phyloP scores from a whole-genome alignment of 2,113 vertebrate genomes.

The Pachycephala philippinensis region DNA sequence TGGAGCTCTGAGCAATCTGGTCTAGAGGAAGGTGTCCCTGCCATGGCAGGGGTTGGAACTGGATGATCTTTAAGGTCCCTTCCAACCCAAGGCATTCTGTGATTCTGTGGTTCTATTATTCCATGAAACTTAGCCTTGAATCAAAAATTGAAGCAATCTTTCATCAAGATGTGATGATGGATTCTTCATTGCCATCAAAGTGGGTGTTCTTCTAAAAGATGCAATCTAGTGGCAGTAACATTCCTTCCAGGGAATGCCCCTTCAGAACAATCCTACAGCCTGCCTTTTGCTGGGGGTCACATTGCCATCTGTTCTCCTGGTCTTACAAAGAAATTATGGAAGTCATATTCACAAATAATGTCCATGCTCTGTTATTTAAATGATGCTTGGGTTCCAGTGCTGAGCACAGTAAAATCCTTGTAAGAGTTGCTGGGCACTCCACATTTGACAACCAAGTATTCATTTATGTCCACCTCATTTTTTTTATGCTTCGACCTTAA shows the following conservation, averaged over 20 bases:
- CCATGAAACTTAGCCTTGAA: not conserved
- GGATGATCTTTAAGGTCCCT: not conserved
- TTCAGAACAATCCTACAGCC: not conserved
- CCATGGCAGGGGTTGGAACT: not conserved
- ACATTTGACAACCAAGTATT: not conserved
- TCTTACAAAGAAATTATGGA: not conserved
- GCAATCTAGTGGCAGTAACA: not conserved
- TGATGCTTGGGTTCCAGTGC: not conserved
- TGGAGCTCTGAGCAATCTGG: not conserved
- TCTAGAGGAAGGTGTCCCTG: not conserved
- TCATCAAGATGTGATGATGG: not conserved
- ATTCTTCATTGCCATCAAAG: not conserved
- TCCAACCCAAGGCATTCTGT: not conserved
- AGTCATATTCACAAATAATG: not conserved
- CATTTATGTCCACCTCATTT: not conserved
- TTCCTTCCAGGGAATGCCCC: not conserved
- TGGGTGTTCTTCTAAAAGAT: not conserved
- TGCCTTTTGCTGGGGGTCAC: not conserved
- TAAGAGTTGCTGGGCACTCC: not conserved
- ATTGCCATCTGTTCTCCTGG: not conserved
- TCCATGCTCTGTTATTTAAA: not conserved
- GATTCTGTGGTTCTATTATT: not conserved
- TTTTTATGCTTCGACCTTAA: not conserved
- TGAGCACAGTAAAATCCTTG: not conserved
- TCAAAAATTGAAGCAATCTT: not conserved